These are phyloP conservation scores for Anoplolepis gracilipes DNA, from an alignment of 1,140 invertebrate species.

Conservation along the genomic window DNA sequence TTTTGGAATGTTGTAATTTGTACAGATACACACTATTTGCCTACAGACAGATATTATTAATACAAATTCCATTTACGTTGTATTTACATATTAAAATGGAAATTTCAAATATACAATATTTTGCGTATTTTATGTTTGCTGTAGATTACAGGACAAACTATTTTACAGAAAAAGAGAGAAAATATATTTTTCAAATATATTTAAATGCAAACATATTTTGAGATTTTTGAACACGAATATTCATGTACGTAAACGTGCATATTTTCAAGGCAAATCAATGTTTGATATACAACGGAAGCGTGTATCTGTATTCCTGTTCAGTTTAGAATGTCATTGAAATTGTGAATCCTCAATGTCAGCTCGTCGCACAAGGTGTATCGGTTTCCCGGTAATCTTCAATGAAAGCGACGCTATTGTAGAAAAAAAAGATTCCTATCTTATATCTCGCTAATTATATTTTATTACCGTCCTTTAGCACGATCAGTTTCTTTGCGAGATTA, in stretches of 20 bases:
- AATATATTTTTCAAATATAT: neutral
- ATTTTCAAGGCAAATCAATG: constrained; percentile 33
- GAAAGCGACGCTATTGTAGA: neutral
- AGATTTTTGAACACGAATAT: neutral
- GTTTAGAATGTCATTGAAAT: constrained; percentile 35
- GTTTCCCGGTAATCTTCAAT: constrained; percentile 39
- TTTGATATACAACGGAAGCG: constrained; percentile 39
- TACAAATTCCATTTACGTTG: neutral
- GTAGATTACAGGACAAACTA: neutral
- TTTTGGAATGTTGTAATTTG: neutral
- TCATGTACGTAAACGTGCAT: neutral
- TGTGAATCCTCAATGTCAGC: constrained; percentile 51
- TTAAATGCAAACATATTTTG: neutral
- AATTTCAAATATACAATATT: neutral
- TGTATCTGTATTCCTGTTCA: neutral
- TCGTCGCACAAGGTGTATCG: constrained; percentile 31
- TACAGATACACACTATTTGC: neutral
- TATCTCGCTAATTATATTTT: constrained; percentile 47
- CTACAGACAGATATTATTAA: neutral
- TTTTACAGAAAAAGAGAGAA: neutral
- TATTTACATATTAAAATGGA: neutral
- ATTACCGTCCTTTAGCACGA: constrained; percentile 34
- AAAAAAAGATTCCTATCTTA: neutral
- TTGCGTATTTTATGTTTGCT: neutral
- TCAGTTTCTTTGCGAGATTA: constrained; percentile 15